A percentile compares a stretch with the other conserved stretches of the same genome.
Conservation (phyloP, 35 echinoderm and acorn worm genomes). For the Heliocidaris tuberculata region DNA sequence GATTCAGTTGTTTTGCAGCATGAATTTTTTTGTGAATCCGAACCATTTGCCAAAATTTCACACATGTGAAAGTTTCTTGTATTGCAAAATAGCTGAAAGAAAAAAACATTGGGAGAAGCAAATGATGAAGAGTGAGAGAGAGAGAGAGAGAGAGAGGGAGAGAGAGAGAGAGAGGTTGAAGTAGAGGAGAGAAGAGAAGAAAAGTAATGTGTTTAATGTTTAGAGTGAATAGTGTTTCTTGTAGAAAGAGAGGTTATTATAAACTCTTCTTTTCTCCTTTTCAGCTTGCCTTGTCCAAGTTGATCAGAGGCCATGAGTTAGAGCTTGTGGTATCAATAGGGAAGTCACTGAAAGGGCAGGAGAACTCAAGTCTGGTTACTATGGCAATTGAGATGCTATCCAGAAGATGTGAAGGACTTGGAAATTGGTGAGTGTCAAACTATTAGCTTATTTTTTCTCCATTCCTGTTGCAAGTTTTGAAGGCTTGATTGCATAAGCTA, state of each 20-base stretch:
- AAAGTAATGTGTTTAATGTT: too few species aligned
- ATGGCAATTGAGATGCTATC: slow-evolving; percentile 76
- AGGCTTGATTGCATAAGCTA: not conserved
- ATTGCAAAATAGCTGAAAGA: too few species aligned
- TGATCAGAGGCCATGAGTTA: slow-evolving; percentile 90
- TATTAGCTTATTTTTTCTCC: not conserved
- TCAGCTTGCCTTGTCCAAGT: slow-evolving; percentile 86
- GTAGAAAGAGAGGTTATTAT: slow-evolving; percentile 15
- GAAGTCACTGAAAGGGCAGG: slow-evolving; percentile 48
- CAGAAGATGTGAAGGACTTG: slow-evolving; percentile 74
- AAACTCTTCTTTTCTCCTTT: not conserved
- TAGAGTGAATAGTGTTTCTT: not conserved
- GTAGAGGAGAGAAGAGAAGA: too few species aligned
- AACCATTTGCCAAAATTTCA: too few species aligned
- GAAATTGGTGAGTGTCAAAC: slow-evolving; percentile 72
- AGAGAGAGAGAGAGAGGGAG: too few species aligned
- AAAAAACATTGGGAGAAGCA: not conserved
- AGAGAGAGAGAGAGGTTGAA: too few species aligned
- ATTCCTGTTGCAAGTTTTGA: too few species aligned
- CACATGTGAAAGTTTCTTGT: too few species aligned
- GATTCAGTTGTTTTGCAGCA: too few species aligned
- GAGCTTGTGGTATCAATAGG: slow-evolving; percentile 86
- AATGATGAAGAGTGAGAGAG: not conserved
- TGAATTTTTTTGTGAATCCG: too few species aligned
- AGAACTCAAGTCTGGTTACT: slow-evolving; percentile 53